A percentile compares a stretch with the other conserved stretches of the same genome.
Evolutionary conservation across 2,113 vertebrate genomes (phyloP).

Genomic region (Galeopterus variegatus): DNA sequence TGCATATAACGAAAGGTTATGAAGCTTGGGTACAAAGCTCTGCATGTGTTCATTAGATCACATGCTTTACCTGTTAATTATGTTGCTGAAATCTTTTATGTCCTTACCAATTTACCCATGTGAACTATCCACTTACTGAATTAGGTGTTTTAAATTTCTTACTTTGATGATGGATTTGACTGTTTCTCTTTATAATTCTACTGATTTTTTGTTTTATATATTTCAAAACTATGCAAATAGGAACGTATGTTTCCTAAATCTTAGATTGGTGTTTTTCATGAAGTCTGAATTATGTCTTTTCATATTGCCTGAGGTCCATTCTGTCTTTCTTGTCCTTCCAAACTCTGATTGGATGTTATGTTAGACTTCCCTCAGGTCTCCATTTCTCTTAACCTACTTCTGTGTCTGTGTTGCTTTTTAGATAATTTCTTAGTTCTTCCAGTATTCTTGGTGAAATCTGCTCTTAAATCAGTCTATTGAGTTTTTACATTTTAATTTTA

Average conservation of each 20-base stretch:
- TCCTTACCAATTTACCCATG: neutral
- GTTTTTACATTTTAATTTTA: slow-evolving; percentile 29
- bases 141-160: neutral
- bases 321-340: neutral
- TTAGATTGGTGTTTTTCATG: slow-evolving; percentile 20
- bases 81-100: neutral
- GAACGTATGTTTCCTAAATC: neutral
- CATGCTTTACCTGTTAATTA: neutral
- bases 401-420: slow-evolving; percentile 16
- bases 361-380: neutral
- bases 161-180: neutral
- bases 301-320: neutral
- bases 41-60: neutral
- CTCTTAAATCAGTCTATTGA: neutral
- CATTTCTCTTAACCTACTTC: neutral
- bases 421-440: slow-evolving; percentile 29
- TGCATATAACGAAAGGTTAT: neutral
- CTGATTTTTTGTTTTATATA: neutral
- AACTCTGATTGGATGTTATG: neutral
- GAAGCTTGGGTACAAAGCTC: neutral
- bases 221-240: neutral
- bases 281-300: neutral
- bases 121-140: neutral
- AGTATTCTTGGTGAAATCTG: slow-evolving; percentile 11
- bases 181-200: neutral